Base-by-base conservation (phyloP, 92 coral and sea anemone species). In the Isaurus tuberculatus region DNA sequence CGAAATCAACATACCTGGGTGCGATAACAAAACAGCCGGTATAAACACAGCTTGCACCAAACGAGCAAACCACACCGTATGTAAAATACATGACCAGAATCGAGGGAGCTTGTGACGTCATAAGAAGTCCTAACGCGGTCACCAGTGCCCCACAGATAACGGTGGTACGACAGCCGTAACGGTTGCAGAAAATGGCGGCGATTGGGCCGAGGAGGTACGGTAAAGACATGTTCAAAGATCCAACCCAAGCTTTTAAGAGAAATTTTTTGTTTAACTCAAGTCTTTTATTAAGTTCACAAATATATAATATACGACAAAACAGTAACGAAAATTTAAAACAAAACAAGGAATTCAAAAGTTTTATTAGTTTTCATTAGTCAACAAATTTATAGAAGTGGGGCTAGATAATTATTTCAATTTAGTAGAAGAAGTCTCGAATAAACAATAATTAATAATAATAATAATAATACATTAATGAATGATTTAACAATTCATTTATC, bases 31-130 rank as follows among this genome's bases (percentile, higher is more conserved):
- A 77, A 29, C 70, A 77, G 22, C 69, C 82, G 4, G 82, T 77
- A 17, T 77, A 77, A 19, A 77, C 82, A 33, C 82, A 77, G 20
- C 82, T n/a, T 29, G 64, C 69, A 4, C 82, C 82, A 23, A 55
- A 58, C 82, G 82, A 22, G 10, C 70, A 77, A 1, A 77, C 51
- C 51, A 77, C 29, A 13, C 82, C 82, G 31, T 77, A 77, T 15
- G 82, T 77, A 25, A 77, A 58, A 65, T 34, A 77, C 82, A 77
- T 77, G 13, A 77, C 55, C 48, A 58, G 82, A 42, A 77, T 77
- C 23, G 82, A 77, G 70, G 70, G 82, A 34, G 70, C 82, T 65
- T 77, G 82, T 58, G 82, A 77, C 64, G 82, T 77, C 55, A 57
- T 20, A 5, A 77, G 33, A 43, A 77, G 43, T 19, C 82, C 82